Conservation (phyloP, 2,888 invertebrate genomes). For the Rutpela maculata region DNA sequence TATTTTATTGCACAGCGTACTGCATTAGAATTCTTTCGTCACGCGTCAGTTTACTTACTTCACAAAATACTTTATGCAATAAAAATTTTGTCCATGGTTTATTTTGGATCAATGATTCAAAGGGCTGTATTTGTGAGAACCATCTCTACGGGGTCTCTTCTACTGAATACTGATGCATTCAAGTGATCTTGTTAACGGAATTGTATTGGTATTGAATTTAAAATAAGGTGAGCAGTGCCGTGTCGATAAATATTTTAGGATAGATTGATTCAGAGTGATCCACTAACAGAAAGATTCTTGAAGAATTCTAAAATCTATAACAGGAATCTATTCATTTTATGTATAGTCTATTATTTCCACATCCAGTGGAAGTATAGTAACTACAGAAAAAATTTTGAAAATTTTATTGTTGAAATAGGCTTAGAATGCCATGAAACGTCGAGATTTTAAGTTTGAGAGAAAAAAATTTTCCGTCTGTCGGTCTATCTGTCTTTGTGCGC, state of each 20-base stretch:
- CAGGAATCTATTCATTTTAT: background rate
- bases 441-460: too few relatives aligned
- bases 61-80: slow-evolving; percentile 3
- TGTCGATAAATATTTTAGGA: background rate
- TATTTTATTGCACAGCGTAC: background rate
- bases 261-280: background rate
- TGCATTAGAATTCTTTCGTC: background rate
- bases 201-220: slow-evolving; percentile 34
- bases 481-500: too few relatives aligned
- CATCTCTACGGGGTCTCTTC: slow-evolving; percentile 7
- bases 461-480: too few relatives aligned
- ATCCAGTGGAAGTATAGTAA: too few relatives aligned
- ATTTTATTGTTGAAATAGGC: too few relatives aligned
- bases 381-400: too few relatives aligned
- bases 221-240: slow-evolving; percentile 30
- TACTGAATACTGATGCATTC: slow-evolving; percentile 31
- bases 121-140: slow-evolving; percentile 14
- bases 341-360: too few relatives aligned
- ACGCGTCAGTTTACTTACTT: background rate
- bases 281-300: background rate
- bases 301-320: background rate
- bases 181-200: slow-evolving; percentile 32
- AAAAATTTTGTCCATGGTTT: slow-evolving; percentile 16
- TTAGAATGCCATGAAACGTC: too few relatives aligned
- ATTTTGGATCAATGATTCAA: slow-evolving; percentile 9